Evolutionary conservation across 2,797 vertebrate genomes (phyloP).

Genomic region (Onychomys arenicola): DNA sequence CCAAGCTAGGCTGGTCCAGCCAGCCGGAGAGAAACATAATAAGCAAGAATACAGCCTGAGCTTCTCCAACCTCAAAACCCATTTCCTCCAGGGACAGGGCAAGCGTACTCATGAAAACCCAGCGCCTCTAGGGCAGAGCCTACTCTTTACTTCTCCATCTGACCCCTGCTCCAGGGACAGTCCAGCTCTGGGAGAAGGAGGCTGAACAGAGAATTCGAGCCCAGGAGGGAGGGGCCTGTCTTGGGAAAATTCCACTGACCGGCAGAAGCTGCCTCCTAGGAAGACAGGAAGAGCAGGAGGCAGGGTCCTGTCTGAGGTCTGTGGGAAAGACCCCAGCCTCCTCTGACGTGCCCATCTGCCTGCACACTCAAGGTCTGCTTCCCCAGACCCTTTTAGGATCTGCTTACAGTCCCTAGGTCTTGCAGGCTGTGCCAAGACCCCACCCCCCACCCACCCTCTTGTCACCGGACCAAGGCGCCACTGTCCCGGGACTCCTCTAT

Average conservation of each 20-base stretch:
- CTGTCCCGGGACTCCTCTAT: background rate
- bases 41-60: background rate
- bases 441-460: background rate
- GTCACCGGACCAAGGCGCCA: background rate
- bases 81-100: background rate
- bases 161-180: background rate
- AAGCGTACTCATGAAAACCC: background rate
- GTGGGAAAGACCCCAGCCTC: background rate
- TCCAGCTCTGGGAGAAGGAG: background rate
- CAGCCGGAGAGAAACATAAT: background rate
- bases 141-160: background rate
- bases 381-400: background rate
- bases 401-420: background rate
- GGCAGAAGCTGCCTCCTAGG: constrained; percentile 20
- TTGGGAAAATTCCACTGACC: constrained; percentile 77
- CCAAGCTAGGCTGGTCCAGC: constrained; percentile 54
- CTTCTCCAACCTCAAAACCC: background rate
- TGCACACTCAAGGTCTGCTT: background rate
- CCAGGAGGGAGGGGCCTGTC: constrained; percentile 57
- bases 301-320: background rate
- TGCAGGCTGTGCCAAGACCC: background rate
- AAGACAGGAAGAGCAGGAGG: background rate
- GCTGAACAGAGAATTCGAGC: constrained; percentile 39
- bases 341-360: background rate
- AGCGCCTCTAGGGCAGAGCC: background rate